These are phyloP conservation scores for Sipha flava DNA, from an alignment of 1,140 invertebrate genomes.

Conservation along the genomic window DNA sequence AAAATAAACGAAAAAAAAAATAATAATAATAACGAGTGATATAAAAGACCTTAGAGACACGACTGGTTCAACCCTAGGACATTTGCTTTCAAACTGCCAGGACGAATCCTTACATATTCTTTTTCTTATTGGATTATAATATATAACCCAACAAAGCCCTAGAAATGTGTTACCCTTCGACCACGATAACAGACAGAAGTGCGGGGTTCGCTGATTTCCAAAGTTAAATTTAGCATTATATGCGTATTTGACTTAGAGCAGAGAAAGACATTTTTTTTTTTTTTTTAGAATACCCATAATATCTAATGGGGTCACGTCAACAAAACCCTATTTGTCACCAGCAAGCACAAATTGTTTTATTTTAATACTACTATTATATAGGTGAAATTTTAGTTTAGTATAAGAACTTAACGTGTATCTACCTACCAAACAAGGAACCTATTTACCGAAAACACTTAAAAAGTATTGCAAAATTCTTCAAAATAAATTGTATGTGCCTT, in stretches of 20 bases:
- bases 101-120: neutral
- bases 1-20: neutral
- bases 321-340: too few relatives aligned
- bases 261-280: neutral
- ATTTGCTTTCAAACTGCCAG: neutral
- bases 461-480: too few relatives aligned
- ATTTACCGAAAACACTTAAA: too few relatives aligned
- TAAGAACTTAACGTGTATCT: too few relatives aligned
- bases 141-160: neutral
- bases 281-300: neutral
- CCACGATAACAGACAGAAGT: neutral
- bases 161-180: neutral
- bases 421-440: too few relatives aligned
- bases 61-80: neutral
- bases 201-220: neutral
- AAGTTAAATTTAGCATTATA: too few relatives aligned
- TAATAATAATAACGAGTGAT: neutral
- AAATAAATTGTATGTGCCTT: too few relatives aligned
- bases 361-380: too few relatives aligned
- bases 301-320: neutral
- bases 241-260: neutral
- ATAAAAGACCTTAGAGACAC: neutral
- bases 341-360: too few relatives aligned
- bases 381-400: too few relatives aligned
- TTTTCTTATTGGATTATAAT: constrained; percentile 6